Conservation (phyloP, 2,113 vertebrate species). For the Xiphophorus maculatus region DNA sequence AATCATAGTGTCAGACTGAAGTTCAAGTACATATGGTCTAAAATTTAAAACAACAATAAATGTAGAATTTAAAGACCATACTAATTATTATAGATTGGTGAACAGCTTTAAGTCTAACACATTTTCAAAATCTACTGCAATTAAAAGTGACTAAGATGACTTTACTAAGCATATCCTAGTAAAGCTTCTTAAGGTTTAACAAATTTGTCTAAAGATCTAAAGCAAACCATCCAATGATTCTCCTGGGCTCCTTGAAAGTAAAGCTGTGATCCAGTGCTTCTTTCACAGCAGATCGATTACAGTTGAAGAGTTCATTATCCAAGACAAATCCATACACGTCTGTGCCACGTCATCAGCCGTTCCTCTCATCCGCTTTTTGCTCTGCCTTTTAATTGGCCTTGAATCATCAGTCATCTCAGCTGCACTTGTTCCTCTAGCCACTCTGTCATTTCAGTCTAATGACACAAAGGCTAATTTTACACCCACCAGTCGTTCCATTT, state of each 20-base stretch:
- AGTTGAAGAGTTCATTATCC: constrained; percentile 74
- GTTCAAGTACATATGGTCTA: neutral
- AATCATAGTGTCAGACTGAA: neutral
- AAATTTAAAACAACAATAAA: neutral
- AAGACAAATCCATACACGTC: constrained; percentile 64
- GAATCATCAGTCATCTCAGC: constrained; percentile 73
- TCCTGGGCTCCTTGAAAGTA: constrained; percentile 42
- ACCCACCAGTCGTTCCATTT: constrained; percentile 80
- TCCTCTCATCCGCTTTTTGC: constrained; percentile 48
- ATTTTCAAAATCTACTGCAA: constrained; percentile 8
- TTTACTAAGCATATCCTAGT: neutral
- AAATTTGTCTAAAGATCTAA: constrained; percentile 43
- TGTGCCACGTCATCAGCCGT: constrained; percentile 47
- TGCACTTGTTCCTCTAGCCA: constrained; percentile 61
- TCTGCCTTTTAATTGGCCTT: constrained; percentile 73
- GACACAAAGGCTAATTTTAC: constrained; percentile 83
- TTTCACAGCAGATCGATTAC: constrained; percentile 61
- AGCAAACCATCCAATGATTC: constrained; percentile 42
- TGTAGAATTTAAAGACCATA: constrained; percentile 29
- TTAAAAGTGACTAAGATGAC: constrained; percentile 20
- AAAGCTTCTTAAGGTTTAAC: constrained; percentile 32
- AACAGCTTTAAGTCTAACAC: neutral
- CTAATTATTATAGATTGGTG: constrained; percentile 25
- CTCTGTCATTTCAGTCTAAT: constrained; percentile 76
- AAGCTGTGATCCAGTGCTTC: constrained; percentile 50